Evolutionary conservation across 2,113 vertebrate species (phyloP).

Genomic region (Ranitomeya imitator): DNA sequence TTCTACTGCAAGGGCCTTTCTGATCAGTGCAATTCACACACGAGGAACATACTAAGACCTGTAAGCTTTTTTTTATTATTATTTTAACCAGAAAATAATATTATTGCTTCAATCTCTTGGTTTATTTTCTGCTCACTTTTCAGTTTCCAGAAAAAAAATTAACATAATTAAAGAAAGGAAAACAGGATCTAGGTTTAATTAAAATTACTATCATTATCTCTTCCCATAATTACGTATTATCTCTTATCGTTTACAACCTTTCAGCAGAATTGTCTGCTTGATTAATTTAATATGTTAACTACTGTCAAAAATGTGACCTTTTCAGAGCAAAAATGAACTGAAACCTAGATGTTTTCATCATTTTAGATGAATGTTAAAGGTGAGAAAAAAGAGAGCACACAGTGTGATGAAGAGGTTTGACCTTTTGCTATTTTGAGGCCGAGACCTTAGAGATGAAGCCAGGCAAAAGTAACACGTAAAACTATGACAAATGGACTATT

Average conservation of each 20-base stretch:
- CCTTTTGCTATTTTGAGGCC: conserved; percentile 39
- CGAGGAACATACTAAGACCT: neutral
- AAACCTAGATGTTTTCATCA: conserved; percentile 32
- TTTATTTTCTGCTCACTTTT: conserved; percentile 5
- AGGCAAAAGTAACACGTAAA: conserved; percentile 4
- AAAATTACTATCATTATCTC: conserved; percentile 57
- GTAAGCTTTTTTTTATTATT: conserved; percentile 10
- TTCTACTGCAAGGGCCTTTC: neutral
- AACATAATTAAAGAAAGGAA: conserved; percentile 55
- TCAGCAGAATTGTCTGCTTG: conserved; percentile 36
- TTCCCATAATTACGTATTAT: conserved; percentile 47
- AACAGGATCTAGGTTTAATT: conserved; percentile 54
- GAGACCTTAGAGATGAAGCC: conserved; percentile 28
- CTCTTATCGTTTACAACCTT: conserved; percentile 54
- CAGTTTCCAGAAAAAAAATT: conserved; percentile 31
- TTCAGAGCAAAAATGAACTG: conserved; percentile 29
- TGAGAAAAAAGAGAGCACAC: neutral
- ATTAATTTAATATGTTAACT: conserved; percentile 45
- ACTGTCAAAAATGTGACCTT: conserved; percentile 43
- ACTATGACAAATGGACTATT: neutral
- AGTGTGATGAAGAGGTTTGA: neutral
- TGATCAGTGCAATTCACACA: neutral
- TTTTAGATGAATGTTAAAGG: conserved; percentile 29
- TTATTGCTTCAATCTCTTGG: conserved; percentile 31
- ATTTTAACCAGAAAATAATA: conserved; percentile 12